phyloP scores from a whole-genome alignment of 2,888 invertebrate genomes.

The Chrysolina oricalcia region DNA sequence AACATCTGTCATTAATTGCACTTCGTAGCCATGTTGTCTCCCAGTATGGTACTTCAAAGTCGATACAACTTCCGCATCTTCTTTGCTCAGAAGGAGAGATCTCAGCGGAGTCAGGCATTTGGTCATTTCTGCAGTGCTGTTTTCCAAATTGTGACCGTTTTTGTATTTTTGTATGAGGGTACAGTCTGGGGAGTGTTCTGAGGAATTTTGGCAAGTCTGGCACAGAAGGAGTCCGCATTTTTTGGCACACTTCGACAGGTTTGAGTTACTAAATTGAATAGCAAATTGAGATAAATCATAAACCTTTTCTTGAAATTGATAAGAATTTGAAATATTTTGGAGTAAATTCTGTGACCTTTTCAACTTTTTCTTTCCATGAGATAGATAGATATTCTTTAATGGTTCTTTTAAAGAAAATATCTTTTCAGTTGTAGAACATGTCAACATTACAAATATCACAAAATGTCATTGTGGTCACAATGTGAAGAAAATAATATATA shows the following conservation, averaged over 20 bases:
- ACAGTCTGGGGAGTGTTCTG: constrained; percentile 79
- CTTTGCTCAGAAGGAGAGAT: constrained; percentile 69
- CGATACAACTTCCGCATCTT: constrained; percentile 74
- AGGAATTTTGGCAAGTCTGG: constrained; percentile 77
- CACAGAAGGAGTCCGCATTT: constrained; percentile 83
- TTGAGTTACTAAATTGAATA: constrained; percentile 68
- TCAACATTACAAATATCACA: too few species aligned
- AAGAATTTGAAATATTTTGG: too few species aligned
- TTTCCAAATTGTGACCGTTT: constrained; percentile 59
- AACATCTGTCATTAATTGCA: constrained; percentile 73
- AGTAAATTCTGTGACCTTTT: too few species aligned
- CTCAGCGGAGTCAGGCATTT: constrained; percentile 72
- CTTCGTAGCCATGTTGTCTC: constrained; percentile 76
- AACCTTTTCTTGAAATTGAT: too few species aligned
- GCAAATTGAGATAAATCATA: too few species aligned
- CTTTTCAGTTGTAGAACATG: too few species aligned
- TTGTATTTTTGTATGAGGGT: constrained; percentile 76
- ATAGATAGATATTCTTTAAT: too few species aligned
- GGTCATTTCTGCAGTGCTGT: constrained; percentile 24
- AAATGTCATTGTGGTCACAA: too few species aligned
- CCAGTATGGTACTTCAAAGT: constrained; percentile 74
- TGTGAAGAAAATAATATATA: too few species aligned
- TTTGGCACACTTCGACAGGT: constrained; percentile 73
- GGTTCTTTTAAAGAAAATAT: too few species aligned
- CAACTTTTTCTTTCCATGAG: too few species aligned